These are phyloP conservation scores for Apamea sordens DNA, from an alignment of 2,888 invertebrate species.

Conservation along the genomic window DNA sequence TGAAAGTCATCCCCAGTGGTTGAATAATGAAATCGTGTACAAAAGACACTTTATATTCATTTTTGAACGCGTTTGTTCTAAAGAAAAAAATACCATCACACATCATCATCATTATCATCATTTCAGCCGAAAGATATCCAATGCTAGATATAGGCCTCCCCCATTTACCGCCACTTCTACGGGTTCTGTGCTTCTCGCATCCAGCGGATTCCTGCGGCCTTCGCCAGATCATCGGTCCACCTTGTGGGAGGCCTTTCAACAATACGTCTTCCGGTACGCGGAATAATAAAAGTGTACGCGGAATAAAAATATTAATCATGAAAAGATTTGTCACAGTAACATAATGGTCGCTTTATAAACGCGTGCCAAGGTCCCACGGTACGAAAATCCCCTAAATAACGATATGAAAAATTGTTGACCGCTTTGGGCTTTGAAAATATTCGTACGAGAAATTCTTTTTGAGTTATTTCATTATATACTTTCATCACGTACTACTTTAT, in stretches of 20 bases:
- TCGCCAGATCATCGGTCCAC: background rate
- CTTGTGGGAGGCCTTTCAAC: background rate
- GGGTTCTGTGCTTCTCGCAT: background rate
- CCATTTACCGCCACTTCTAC: background rate
- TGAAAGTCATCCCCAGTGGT: background rate
- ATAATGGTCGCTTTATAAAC: constrained; percentile 1
- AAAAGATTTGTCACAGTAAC: constrained; percentile 18
- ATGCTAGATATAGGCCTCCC: background rate
- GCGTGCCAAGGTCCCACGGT: background rate
- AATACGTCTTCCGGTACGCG: background rate
- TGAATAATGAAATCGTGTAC: background rate
- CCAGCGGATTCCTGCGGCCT: background rate
- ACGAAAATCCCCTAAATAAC: constrained; percentile 11
- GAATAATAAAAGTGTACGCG: background rate
- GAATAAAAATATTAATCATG: background rate
- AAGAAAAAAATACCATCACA: no score
- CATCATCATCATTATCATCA: no score
- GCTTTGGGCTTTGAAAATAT: constrained; percentile 9
- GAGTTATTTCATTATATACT: constrained; percentile 20
- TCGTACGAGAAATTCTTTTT: constrained; percentile 15
- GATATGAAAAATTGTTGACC: constrained; percentile 14
- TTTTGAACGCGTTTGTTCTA: background rate
- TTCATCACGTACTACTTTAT: constrained; percentile 28
- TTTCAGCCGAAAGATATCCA: no score
- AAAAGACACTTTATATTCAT: background rate